Evolutionary conservation across 2,113 vertebrate species (phyloP), one percentile per base, ranked within the genome.

Genomic region (Uropsilus gracilis): DNA sequence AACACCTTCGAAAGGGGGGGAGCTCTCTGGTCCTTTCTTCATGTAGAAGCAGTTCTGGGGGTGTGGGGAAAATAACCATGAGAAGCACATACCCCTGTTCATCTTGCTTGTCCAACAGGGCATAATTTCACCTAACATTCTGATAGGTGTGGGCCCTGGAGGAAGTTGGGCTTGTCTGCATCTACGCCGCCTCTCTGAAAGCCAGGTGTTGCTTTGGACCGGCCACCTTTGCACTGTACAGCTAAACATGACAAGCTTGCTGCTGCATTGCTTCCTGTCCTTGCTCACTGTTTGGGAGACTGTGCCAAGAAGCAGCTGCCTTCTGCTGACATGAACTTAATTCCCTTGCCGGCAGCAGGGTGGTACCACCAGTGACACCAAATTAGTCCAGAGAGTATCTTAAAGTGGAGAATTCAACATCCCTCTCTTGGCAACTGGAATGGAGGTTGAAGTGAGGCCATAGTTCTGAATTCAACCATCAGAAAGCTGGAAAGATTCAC

Each of bases 101-200:
- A 91, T 89, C 84, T 97, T 88, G 76, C 94, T 93, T 93, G 75
- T 93, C 32, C 93, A 95, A 95, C 9, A 50, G n/a, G 88, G 94
- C 94, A 91, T 90, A 83, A 82, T 94, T 96, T 93, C 89, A 96
- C 91, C 90, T 83, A 55, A 77, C 69, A 96, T 85, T 88, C 68
- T n/a, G 94, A 93, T 89, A 90, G 90, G 61, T 77, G 87, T 95
- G 94, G 89, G 81, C 95, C 71, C 95, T 97, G 78, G 94, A 95
- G 96, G 96, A 93, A 77, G 88, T 37, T 85, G 0, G 17, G 73
- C 83, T 93, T 97, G 94, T 96, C 91, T 76, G 73, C 89, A 91
- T 90, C 95, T 42, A 96, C 93, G 95, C 90, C 57, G 83, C 66
- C 90, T 76, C 86, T 90, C 71, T 88, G 92, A 95, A 97, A 97